These are phyloP conservation scores for Squalus acanthias DNA, from an alignment of 2,797 vertebrate genomes.

Conservation along the genomic window DNA sequence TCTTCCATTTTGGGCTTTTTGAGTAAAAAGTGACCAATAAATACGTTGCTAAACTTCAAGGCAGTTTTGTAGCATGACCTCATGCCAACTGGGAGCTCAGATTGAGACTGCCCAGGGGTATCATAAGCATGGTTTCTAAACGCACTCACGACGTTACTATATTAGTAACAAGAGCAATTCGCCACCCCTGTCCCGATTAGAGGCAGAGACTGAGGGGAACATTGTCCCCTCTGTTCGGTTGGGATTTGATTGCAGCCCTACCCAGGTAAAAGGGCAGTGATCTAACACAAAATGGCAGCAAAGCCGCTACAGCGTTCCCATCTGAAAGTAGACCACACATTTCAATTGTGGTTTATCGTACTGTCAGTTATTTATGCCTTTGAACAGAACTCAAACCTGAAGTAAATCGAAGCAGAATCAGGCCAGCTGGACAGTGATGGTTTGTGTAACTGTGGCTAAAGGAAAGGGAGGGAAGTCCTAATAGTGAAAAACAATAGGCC, in stretches of 20 bases:
- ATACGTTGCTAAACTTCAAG: not conserved
- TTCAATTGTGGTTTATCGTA: not conserved
- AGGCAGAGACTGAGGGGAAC: not conserved
- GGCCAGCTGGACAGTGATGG: not conserved
- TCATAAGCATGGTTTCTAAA: not conserved
- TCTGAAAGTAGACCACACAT: not conserved
- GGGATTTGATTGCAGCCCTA: not conserved
- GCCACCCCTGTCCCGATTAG: not conserved
- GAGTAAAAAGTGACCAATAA: not conserved
- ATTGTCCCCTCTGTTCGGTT: not conserved
- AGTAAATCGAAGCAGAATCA: not conserved
- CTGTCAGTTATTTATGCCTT: not conserved
- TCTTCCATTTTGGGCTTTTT: not conserved
- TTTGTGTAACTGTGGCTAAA: not conserved
- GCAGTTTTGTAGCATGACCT: not conserved
- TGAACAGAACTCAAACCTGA: not conserved
- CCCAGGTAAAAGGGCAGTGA: not conserved
- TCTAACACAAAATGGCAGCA: not conserved
- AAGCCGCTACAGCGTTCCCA: not conserved
- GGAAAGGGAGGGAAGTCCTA: not conserved
- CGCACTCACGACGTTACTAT: not conserved
- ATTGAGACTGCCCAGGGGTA: not conserved
- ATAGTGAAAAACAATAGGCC: not conserved
- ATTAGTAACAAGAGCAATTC: not conserved
- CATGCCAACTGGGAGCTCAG: not conserved